A percentile compares a stretch with the other conserved stretches of the same genome.
These are phyloP conservation scores for Brassicogethes aeneus DNA, from an alignment of 2,888 invertebrate species.

Conservation along the genomic window DNA sequence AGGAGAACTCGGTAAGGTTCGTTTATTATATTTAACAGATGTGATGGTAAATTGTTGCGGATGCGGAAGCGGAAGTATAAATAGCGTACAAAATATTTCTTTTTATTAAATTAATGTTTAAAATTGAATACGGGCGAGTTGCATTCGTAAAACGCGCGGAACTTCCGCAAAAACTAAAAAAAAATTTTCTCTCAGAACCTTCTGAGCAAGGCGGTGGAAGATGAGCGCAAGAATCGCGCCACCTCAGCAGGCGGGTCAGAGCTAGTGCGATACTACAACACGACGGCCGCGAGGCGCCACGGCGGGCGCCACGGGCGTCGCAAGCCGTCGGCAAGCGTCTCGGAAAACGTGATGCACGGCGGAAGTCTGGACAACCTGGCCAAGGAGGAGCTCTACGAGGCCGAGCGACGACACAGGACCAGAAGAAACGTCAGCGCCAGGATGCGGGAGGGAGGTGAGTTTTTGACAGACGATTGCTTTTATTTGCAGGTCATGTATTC, in stretches of 20 bases:
- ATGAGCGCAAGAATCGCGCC: constrained; percentile 54
- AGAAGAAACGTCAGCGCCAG: constrained; percentile 37
- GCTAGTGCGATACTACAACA: constrained; percentile 39
- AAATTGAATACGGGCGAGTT: no score
- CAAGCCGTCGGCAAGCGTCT: constrained; percentile 39
- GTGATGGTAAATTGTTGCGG: no score
- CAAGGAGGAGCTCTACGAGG: constrained; percentile 39
- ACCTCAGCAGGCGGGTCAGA: constrained; percentile 43
- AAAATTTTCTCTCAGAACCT: constrained; percentile 64
- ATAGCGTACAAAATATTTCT: no score
- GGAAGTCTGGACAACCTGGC: constrained; percentile 50
- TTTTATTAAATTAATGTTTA: no score
- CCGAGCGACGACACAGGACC: constrained; percentile 24
- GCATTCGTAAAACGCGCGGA: no score
- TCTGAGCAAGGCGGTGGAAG: constrained; percentile 67
- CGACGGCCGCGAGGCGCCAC: constrained; percentile 35
- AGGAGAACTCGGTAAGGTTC: no score
- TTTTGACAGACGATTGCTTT: no score
- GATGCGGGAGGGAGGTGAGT: constrained; percentile 55
- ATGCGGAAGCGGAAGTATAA: no score
- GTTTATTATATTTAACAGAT: no score
- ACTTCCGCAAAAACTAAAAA: no score
- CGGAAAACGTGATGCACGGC: constrained; percentile 47
- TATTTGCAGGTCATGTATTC: no score
- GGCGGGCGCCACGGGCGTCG: constrained; percentile 29